Conservation (phyloP, 2,888 invertebrate genomes). For the Melanotus villosus region DNA sequence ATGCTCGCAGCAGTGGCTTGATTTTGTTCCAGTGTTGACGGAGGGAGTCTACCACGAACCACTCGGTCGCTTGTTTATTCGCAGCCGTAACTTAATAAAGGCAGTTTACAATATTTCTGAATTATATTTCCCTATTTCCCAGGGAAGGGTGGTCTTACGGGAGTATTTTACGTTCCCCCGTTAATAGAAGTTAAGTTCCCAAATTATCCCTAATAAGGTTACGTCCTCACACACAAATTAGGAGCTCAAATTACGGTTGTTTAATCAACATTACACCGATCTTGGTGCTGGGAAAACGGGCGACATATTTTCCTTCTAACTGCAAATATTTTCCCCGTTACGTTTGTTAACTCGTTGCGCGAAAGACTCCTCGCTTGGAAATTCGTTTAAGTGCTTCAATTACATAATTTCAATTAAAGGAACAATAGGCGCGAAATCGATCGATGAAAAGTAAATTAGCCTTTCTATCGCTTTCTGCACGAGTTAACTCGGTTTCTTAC, state of each 20-base stretch:
- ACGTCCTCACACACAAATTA: constrained; percentile 47
- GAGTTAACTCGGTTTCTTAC: not conserved
- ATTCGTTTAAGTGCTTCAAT: not conserved
- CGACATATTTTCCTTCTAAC: constrained; percentile 21
- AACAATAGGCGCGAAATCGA: not conserved
- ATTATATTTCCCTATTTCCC: constrained; percentile 41
- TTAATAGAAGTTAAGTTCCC: constrained; percentile 48
- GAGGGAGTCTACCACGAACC: constrained; percentile 32
- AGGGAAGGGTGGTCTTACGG: constrained; percentile 40
- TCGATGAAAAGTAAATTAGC: not conserved
- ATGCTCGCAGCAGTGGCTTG: constrained; percentile 42
- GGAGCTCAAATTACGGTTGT: constrained; percentile 44
- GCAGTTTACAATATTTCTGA: constrained; percentile 46
- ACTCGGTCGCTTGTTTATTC: constrained; percentile 44
- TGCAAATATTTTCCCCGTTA: not conserved
- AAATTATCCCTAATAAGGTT: constrained; percentile 47
- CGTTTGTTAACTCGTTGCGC: not conserved
- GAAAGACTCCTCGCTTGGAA: not conserved
- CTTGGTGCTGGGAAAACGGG: constrained; percentile 23
- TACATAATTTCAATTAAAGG: constrained; percentile 2
- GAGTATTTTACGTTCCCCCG: constrained; percentile 42
- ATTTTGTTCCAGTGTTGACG: constrained; percentile 43
- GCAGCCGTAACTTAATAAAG: constrained; percentile 46
- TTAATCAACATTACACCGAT: constrained; percentile 45
- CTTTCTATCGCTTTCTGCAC: not conserved